Base-by-base conservation (phyloP, 2,888 invertebrate genomes). In the Pantelozetes paolii region DNA sequence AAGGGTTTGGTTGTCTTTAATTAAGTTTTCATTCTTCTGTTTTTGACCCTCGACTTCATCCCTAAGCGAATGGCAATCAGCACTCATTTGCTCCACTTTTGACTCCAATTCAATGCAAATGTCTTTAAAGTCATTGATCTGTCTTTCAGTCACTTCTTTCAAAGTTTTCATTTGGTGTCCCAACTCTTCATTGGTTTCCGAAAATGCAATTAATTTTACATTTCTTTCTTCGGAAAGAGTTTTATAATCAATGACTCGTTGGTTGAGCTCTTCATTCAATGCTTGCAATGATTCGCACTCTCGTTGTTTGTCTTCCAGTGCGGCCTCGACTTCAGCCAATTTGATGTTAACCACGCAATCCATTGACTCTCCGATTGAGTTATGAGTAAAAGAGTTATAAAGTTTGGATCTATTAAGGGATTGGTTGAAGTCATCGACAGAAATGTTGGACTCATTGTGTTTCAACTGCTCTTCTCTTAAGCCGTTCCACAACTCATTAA, bases 281-380 rank as follows among this genome's bases (percentile, higher is more conserved):
- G 13, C 26, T 23, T 23, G 2, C 11, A 57, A 5, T 28, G 2
- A 2, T 23, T 57, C 26, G 2, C 2, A 57, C 23, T 57, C 57
- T 28, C 26, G 8, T 23, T 57, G 18, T 8, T 57, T 57, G 20
- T 23, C 57, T 23, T 57, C 57, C 6, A 57, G 26, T 11, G 2
- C 26, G 6, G 23, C 23, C 13, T 57, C 23, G 5, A 57, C 13
- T 20, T 57, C 57, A 6, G 20, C 2, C 13, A 57, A 57, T 23
- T 57, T 57, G 57, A 57, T 57, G 13, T 57, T 23, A 26, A 57
- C 13, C 5, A 57, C 28, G 23, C 57, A 57, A 28, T 57, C 57
- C 57, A 57, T 57, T 23, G 57, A 57, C 13, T 57, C 57, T n/a
- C 57, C 57, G 13, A 26, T 26, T 23, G 11, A 8, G 3, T 3